phyloP scores from a whole-genome alignment of 2,888 invertebrate species.

The Diarsia brunnea region DNA sequence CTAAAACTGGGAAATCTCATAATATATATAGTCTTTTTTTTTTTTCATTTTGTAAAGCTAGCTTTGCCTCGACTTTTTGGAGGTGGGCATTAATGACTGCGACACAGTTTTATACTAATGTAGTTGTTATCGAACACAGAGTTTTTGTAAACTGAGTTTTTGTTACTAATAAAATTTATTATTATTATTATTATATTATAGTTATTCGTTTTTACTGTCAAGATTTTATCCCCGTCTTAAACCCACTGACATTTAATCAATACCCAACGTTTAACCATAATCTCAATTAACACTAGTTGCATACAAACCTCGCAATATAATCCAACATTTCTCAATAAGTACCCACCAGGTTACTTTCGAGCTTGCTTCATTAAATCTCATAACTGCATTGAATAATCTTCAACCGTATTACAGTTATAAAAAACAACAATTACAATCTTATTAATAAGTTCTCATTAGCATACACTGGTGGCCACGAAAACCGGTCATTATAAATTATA shows the following conservation, averaged over 20 bases:
- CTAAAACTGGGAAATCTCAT: neutral
- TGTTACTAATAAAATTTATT: too few relatives aligned
- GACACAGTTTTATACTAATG: too few relatives aligned
- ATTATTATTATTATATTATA: too few relatives aligned
- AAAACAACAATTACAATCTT: conserved; percentile 60
- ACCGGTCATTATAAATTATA: conserved; percentile 50
- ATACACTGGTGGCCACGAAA: conserved; percentile 56
- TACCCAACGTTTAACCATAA: conserved; percentile 8
- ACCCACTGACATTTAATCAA: conserved; percentile 17
- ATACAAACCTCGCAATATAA: conserved; percentile 40
- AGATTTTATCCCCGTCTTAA: neutral
- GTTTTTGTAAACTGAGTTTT: too few relatives aligned
- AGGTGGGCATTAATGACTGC: too few relatives aligned
- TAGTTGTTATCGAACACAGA: too few relatives aligned
- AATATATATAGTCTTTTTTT: too few relatives aligned
- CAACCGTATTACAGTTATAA: conserved; percentile 48
- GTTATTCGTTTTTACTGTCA: neutral
- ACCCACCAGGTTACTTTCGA: conserved; percentile 53
- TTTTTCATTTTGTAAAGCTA: too few relatives aligned
- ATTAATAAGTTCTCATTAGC: conserved; percentile 57
- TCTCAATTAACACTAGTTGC: conserved; percentile 45
- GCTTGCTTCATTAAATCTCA: conserved; percentile 66
- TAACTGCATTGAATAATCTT: conserved; percentile 69
- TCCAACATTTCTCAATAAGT: conserved; percentile 63
- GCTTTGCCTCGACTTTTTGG: too few relatives aligned